phyloP scores from a whole-genome alignment of 1,140 invertebrate species.

The Hypsibius dujardini region DNA sequence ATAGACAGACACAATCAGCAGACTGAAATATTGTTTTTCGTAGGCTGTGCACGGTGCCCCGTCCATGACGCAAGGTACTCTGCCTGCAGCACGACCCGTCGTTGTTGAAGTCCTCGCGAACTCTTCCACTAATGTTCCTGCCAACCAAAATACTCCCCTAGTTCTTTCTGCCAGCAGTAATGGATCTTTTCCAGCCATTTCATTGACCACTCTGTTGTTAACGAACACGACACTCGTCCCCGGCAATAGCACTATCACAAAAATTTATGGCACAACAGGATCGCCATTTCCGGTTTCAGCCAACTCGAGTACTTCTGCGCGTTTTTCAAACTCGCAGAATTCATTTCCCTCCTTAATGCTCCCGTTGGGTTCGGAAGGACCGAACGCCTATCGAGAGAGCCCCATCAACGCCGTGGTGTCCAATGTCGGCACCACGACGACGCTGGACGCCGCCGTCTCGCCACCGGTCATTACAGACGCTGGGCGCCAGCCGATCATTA shows the following conservation, averaged over 20 bases:
- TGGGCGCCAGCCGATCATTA: neutral
- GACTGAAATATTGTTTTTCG: no score
- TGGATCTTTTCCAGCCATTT: no score
- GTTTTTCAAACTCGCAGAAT: neutral
- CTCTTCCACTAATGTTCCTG: neutral
- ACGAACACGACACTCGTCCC: no score
- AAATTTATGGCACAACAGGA: no score
- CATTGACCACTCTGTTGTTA: no score
- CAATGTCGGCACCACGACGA: neutral
- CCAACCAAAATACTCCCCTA: neutral
- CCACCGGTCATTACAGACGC: neutral
- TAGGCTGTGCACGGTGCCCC: no score
- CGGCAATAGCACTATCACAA: no score
- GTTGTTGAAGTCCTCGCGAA: neutral
- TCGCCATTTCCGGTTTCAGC: no score
- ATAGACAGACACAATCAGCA: no score
- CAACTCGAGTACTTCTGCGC: neutral
- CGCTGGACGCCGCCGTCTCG: slow-evolving; percentile 2
- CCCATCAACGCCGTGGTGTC: neutral
- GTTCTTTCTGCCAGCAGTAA: no score
- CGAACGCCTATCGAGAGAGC: neutral
- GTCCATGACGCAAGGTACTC: neutral
- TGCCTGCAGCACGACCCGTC: neutral
- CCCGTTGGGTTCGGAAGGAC: slow-evolving; percentile 12
- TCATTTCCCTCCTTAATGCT: neutral